Base-by-base conservation (phyloP, 92 coral and sea anemone species). In the Porites cylindrica region DNA sequence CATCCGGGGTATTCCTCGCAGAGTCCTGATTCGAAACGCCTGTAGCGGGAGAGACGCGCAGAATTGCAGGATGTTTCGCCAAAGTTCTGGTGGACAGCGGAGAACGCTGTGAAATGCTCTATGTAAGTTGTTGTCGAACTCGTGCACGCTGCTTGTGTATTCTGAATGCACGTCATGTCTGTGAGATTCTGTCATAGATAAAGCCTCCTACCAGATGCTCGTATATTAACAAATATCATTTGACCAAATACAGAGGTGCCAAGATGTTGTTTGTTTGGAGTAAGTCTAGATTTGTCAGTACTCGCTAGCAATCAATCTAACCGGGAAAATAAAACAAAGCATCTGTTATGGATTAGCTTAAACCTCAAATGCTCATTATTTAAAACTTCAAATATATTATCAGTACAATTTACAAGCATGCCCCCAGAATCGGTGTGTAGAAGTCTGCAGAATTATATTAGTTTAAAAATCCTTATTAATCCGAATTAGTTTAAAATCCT, bases 1-100 rank as follows among this genome's bases (percentile, higher is more conserved):
- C 51, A 94, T 66, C 21, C 95, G 82, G 61, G 95, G 95, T 52
- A 94, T 26, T 13, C 94, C 94, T 53, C 95, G 98, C 47, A 94
- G 81, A 0, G 97, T 90, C 8, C 86, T 82, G 72, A 70, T 63
- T 43, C 72, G 29, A 70, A 8, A 47, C 63, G 60, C 50, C 18
- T 86, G 87, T 0, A 62, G n/a, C 53, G 76, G 94, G 7, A 77
- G 63, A 47, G 72, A 86, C 1, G 76, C 24, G 43, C 93, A 85
- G 23, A 92, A 32, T 52, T 77, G 76, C 16, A 86, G 75, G 58
- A 89, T 10, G 23, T 53, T 86, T 68, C 67, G 82, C 69, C 89
- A 85, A 11, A 85, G 70, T 50, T 65, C 86, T 38, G 83, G 92
- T 51, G 90, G 91, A 61, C 88, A 92, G 88, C 91, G 95, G 73